Base-by-base conservation (phyloP, 2,888 invertebrate genomes). In the Coleophora deauratella region DNA sequence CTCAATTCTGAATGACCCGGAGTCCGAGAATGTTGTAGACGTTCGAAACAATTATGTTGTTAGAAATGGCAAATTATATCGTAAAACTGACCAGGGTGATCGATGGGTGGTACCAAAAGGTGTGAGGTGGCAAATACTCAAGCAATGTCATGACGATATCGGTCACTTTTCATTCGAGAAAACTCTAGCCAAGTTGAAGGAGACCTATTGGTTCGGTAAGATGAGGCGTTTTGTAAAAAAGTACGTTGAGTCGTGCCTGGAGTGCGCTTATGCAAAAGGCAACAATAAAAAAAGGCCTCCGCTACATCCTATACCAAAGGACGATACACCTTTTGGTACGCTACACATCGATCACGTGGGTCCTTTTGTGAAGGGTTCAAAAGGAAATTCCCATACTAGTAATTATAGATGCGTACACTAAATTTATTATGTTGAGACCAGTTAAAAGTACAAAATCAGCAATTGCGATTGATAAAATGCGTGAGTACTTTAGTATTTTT, bases 341-440 rank as follows among this genome's bases (percentile, higher is more conserved):
- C 38, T 30, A 9, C 60, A 46, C 15, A 43, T 40, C 40, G 56
- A 52, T 30, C 54, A 43, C 41, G 27, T 47, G 3, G 51, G 47
- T 2, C 47, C 47, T 6, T 47, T 47, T 28, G 31, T 47, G 3
- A 33, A 27, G 8, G 40, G 41, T 12, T 42, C 35, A 11, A 33
- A 13, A 13, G 40, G 37, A 9, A 44, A 47, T 37, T 7, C 31
- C 7, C 43, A 47, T 47, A 9, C 14, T 47, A 11, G 6, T 44
- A 1, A 47, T 47, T 9, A 44, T 47, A 9, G 47, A 47, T 9
- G 47, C 42, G 1, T 47, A 42, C 30, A 47, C 47, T 7, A 47
- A 47, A 32, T 47, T 40, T 34, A 42, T 44, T 21, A 11, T 42
- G 9, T 11, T 44, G 8, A 30, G 33, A 3, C 44, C 47, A 0